Base-by-base conservation (phyloP, 1,140 invertebrate genomes). In the Pseudomyrmex flavicornis region DNA sequence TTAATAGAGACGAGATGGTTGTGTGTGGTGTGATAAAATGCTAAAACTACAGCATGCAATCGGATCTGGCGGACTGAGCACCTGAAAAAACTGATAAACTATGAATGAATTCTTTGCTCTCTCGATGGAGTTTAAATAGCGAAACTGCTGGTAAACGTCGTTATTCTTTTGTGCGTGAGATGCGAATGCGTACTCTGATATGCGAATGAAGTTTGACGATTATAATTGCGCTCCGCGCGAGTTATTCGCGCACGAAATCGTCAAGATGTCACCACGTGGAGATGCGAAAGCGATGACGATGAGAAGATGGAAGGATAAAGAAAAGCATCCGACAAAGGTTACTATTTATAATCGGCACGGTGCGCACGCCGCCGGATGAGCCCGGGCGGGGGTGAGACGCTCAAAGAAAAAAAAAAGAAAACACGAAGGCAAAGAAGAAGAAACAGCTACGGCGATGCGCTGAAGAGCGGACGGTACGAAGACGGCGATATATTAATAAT, bases 401-500 rank as follows among this genome's bases (percentile, higher is more conserved):
- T 62, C 50, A n/a, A 69, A 73, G 20, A 58, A 62, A n/a, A 50
- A 46, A 12, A 54, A 85, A 35, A 35, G 35, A 35, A 35, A 5
- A 35, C 5, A 50, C 58, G 48, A 22, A 69, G 56, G 52, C 26
- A 66, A 54, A 69, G 83, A 70, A 54, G 74, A 84, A 56, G 56
- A 86, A 73, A 56, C 83, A 80, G 56, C 48, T 56, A 26, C 17
- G 10, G 61, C 35, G 77, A 82, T 70, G 54, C 70, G 20, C 54
- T 58, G 69, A 80, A 74, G 72, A 70, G 74, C 72, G 74, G 56
- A 74, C 62, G 70, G 83, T 85, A 70, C 86, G 86, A 72, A 83
- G 88, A 87, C 89, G 70, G 90, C 88, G 90, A 93, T 93, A 92
- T 93, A 93, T 93, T 92, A 93, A 93, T 93, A 93, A 93, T 93